Percentiles rank a stretch among this genome's conserved stretches.
phyloP scores from a whole-genome alignment of 2,888 invertebrate genomes.

The Homarus gammarus region DNA sequence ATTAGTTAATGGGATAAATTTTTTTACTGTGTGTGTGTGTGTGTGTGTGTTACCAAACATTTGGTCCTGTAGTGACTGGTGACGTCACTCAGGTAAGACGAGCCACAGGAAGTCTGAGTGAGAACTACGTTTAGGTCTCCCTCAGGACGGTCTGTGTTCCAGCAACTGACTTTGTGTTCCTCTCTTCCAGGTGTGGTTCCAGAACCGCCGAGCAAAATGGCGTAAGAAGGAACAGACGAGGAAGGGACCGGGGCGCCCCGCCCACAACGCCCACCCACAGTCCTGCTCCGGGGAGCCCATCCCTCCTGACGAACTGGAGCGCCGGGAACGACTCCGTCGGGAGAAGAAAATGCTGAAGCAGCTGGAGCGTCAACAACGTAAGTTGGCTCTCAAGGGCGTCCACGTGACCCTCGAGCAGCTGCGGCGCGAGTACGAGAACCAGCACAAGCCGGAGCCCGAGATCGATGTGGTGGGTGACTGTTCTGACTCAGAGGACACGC shows the following conservation, averaged over 20 bases:
- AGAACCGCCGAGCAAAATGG: constrained; percentile 99
- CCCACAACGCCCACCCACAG: constrained; percentile 98
- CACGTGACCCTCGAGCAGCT: constrained; percentile 92
- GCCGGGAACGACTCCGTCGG: constrained; percentile 71
- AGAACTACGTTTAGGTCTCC: background rate
- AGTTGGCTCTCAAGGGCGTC: constrained; percentile 93
- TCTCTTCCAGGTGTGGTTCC: constrained; percentile 96
- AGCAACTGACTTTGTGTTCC: constrained; percentile 38
- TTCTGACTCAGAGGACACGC: constrained; percentile 40
- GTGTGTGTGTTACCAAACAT: too few species aligned
- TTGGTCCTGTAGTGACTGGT: too few species aligned
- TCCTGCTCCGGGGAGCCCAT: constrained; percentile 98
- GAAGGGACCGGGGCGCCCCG: constrained; percentile 98
- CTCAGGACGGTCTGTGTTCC: background rate
- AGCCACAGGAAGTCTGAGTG: too few species aligned
- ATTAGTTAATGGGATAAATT: background rate
- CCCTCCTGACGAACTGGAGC: constrained; percentile 83
- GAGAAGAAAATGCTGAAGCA: constrained; percentile 88
- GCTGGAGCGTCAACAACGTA: constrained; percentile 93
- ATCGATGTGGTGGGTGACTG: constrained; percentile 72
- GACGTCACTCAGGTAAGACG: too few species aligned
- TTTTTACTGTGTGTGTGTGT: constrained; percentile 9
- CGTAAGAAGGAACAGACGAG: constrained; percentile 99
- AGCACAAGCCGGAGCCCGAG: constrained; percentile 79
- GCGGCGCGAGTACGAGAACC: constrained; percentile 90